Conservation (phyloP, 1,140 invertebrate species). For the Plectrocnemia conspersa region DNA sequence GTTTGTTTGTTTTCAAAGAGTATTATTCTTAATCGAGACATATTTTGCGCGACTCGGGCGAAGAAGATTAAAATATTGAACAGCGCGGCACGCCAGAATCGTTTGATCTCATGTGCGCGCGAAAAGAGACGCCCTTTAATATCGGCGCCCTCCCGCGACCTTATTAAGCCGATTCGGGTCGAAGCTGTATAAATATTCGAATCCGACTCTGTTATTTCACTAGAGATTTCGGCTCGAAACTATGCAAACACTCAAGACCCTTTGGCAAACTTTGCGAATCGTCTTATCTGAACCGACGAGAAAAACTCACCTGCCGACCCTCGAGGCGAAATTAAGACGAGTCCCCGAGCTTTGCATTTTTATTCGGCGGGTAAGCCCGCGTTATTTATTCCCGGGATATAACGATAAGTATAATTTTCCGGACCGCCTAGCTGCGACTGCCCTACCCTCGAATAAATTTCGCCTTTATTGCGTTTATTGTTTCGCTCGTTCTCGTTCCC, state of each 20-base stretch:
- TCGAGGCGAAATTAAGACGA: not conserved
- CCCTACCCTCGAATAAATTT: conserved; percentile 20
- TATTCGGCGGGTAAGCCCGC: not conserved
- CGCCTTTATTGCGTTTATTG: conserved; percentile 29
- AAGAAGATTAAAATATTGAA: too few relatives aligned
- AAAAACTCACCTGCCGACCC: not conserved
- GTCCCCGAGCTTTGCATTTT: not conserved
- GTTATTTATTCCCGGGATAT: conserved; percentile 24
- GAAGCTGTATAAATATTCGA: too few relatives aligned
- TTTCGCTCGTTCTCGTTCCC: conserved; percentile 18
- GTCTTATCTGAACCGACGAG: conserved; percentile 14
- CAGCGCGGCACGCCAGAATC: too few relatives aligned
- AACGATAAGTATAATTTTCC: conserved; percentile 23
- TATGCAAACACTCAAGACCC: conserved; percentile 31
- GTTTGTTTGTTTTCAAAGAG: too few relatives aligned
- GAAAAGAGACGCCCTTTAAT: too few relatives aligned
- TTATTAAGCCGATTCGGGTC: too few relatives aligned
- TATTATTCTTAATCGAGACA: too few relatives aligned
- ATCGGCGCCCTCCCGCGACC: too few relatives aligned
- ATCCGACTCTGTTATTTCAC: conserved; percentile 35
- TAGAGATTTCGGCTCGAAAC: conserved; percentile 33
- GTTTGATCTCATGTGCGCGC: not conserved
- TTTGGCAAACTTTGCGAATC: conserved; percentile 20
- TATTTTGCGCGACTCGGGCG: too few relatives aligned
- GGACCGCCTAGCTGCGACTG: not conserved